These are phyloP conservation scores for Holotrichia oblita DNA, from an alignment of 1,140 invertebrate genomes.

Conservation along the genomic window DNA sequence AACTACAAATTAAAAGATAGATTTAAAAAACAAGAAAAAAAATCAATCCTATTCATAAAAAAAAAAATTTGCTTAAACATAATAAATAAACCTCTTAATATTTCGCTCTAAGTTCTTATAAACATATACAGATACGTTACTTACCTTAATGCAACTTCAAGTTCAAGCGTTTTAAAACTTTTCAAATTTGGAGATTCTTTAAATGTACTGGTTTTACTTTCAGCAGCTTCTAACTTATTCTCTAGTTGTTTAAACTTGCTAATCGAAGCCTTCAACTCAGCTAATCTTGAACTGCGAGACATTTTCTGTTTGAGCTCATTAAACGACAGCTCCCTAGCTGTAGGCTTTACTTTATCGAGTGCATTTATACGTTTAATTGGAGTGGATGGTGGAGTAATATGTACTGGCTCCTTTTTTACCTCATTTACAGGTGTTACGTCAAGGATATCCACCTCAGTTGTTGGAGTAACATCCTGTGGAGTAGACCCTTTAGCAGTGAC, in stretches of 20 bases:
- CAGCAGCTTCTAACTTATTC: constrained; percentile 63
- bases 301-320: constrained; percentile 74
- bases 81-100: background rate
- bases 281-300: constrained; percentile 69
- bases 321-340: constrained; percentile 68
- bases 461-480: background rate
- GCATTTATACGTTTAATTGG: constrained; percentile 59
- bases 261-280: constrained; percentile 72
- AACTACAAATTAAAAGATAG: too few relatives aligned
- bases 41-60: too few relatives aligned
- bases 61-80: too few relatives aligned
- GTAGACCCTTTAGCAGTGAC: constrained; percentile 32
- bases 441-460: background rate
- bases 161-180: constrained; percentile 75
- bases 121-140: background rate
- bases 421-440: background rate
- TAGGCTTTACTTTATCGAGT: constrained; percentile 59
- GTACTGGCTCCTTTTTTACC: constrained; percentile 31
- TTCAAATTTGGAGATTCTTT: constrained; percentile 65
- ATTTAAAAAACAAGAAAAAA: too few relatives aligned
- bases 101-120: background rate
- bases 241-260: constrained; percentile 67
- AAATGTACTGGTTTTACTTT: constrained; percentile 57
- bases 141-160: constrained; percentile 75
- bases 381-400: constrained; percentile 53